phyloP scores from a whole-genome alignment of 2,797 vertebrate species.

The Falco rusticolus region DNA sequence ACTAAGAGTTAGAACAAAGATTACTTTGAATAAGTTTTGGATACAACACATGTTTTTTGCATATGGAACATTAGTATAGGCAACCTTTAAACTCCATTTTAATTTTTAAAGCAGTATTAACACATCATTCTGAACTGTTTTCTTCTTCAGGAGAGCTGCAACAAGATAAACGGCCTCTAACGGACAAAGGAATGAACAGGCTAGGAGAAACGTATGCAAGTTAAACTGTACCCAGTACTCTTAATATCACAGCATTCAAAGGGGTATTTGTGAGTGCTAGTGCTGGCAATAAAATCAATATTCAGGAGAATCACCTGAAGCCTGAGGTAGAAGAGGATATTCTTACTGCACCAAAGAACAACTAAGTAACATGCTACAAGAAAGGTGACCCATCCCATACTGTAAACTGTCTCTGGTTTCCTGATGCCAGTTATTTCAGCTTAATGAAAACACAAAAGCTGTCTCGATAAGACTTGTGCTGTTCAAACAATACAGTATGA shows the following conservation, averaged over 20 bases:
- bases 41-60: not conserved
- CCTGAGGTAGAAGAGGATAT: not conserved
- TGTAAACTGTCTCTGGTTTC: not conserved
- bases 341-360: not conserved
- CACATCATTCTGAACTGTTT: not conserved
- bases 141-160: constrained; percentile 77
- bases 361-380: not conserved
- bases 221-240: not conserved
- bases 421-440: not conserved
- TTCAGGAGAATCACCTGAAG: not conserved
- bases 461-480: not conserved
- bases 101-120: not conserved
- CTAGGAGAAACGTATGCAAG: not conserved
- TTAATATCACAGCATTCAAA: not conserved
- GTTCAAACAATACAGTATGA: not conserved
- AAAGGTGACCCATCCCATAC: not conserved
- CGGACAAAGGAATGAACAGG: not conserved
- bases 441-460: not conserved
- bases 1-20: not conserved
- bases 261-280: not conserved
- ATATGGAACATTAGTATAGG: not conserved
- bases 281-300: not conserved
- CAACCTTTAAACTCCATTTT: not conserved
- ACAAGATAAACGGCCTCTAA: constrained; percentile 59
- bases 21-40: not conserved